Conservation (phyloP, 2,113 vertebrate genomes). For the Ciconia maguari region DNA sequence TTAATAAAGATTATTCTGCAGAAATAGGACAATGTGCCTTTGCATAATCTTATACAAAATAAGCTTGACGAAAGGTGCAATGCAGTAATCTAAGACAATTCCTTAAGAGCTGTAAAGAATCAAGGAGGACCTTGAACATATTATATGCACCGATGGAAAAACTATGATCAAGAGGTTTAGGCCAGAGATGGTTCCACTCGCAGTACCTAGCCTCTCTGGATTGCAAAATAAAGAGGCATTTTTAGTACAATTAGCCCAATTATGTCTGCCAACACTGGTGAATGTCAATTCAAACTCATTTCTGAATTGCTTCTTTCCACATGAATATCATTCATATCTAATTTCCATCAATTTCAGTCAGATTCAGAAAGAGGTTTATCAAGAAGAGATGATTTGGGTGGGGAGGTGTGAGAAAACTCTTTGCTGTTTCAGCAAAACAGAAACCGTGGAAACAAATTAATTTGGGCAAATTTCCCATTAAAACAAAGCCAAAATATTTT, state of each 20-base stretch:
- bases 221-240: neutral
- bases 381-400: neutral
- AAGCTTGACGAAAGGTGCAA: neutral
- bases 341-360: neutral
- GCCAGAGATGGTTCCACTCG: neutral
- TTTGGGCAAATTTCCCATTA: slow-evolving; percentile 41
- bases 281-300: neutral
- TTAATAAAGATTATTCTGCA: slow-evolving; percentile 20
- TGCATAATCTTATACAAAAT: neutral
- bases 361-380: neutral
- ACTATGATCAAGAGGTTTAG: neutral
- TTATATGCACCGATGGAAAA: neutral
- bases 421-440: slow-evolving; percentile 38
- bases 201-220: neutral
- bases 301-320: neutral
- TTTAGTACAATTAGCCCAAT: neutral
- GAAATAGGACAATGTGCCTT: neutral
- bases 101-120: neutral
- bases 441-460: neutral
- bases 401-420: neutral
- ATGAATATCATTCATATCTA: neutral
- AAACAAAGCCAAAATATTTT: slow-evolving; percentile 29
- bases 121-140: neutral
- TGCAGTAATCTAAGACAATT: neutral
- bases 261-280: neutral